Evolutionary conservation across 2,797 vertebrate genomes (phyloP), one percentile per base, ranked within the genome.

Genomic region (Neolamprologus multifasciatus): DNA sequence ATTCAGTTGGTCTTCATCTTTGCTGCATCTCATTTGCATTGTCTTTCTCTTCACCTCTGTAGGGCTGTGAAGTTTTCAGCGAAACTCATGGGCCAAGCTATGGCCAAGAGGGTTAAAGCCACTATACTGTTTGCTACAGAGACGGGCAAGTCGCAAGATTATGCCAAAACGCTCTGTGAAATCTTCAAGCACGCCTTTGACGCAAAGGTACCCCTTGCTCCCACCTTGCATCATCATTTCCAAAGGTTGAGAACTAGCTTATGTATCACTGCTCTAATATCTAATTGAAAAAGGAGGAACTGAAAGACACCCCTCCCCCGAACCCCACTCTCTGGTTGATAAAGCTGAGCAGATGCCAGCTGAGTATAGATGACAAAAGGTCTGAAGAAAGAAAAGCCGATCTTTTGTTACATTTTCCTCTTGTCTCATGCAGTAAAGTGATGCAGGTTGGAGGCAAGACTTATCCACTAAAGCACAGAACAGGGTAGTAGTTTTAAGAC

Each of bases 131-230:
- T 98, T 0, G 99, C 98, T 91, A 99, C 98, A 0, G 99, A 99
- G 89, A 99, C 99, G 0, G 99, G 99, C 29, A 99, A 99, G 90
- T 99, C 99, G 0, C 98, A 99, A 88, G 97, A 97, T 94, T 99
- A 99, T 16, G 99, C 99, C 94, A 99, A 99, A 96, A 99, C 99
- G 8, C 96, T 99, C 8, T 99, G 98, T 78, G 98, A 99, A 95
- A 99, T 99, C 95, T 99, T 99, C 97, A 99, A 99, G 91, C 99
- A 99, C 0, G 99, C 99, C 5, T 99, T 99, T 0, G 98, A 99
- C 13, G 98, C 99, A 78, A 99, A 99, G 99, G 99, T 99, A 96
- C 6, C 16, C 17, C 82, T 94, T 93, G 88, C 92, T 64, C 79
- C 55, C 5, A 9, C 78, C 84, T 93, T 93, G 87, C 91, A 82